Base-by-base conservation (phyloP, 2,797 vertebrate genomes). In the Eulemur coronatus region DNA sequence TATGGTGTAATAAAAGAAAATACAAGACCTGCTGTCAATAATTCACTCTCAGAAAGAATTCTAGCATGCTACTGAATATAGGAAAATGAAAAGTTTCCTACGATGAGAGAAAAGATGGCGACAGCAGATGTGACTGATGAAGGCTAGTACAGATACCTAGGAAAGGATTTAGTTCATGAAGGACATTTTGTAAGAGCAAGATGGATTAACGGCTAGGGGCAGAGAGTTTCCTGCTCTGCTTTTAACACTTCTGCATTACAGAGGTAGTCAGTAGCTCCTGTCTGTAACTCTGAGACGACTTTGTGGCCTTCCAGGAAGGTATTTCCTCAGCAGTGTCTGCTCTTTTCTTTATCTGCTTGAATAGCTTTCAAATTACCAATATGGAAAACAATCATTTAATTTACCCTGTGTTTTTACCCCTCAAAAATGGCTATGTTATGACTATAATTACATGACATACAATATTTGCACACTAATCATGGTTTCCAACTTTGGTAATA, bases 361-460 rank as follows among this genome's bases (percentile, higher is more conserved):
- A 96, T 43, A 89, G 89, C 94, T 98, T 98, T 97, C 79, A 95
- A 96, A 95, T 96, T 97, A 94, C 69, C 55, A 85, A 92, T 81
- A 57, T 95, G 79, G 96, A 82, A 61, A 28, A 22, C 30, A 94
- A 80, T 70, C 50, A 67, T 57, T 67, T 79, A 92, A 59, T 82
- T 84, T 92, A 87, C 41, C 61, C 52, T 46, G 5, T 89, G 38
- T 28, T 78, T 91, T 78, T 72, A 85, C 1, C 61, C 30, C 50
- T 59, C 55, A 81, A 91, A 91, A 96, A 84, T 73, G 1, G 59
- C 43, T 81, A 33, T 65, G 50, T 61, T 79, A 70, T 72, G 33
- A 84, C 38, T 73, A 9, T 75, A 96, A 97, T 78, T 93, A 82
- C 5, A 50, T 63, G 84, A 85, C 18, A 84, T 94, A 55, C 14